These are phyloP conservation scores for Echinometra lucunter DNA, from an alignment of 53 echinoderm and acorn worm species.

Conservation along the genomic window DNA sequence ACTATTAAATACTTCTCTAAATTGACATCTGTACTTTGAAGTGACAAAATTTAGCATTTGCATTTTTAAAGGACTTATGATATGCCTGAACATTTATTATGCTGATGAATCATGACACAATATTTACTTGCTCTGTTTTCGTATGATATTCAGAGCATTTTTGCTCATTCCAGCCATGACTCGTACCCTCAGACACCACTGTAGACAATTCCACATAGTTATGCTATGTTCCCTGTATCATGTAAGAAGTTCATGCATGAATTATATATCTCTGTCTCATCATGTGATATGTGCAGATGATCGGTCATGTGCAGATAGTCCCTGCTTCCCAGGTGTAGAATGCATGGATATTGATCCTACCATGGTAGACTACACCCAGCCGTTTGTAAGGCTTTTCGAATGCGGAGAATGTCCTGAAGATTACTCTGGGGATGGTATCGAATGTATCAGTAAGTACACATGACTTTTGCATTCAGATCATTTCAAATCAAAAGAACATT, in stretches of 20 bases:
- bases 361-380: constrained; percentile 65
- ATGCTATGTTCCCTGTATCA: not conserved
- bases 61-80: too few relatives aligned
- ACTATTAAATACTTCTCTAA: too few relatives aligned
- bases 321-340: constrained; percentile 79
- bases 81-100: too few relatives aligned
- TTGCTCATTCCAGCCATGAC: not conserved
- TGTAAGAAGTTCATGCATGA: not conserved
- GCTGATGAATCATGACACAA: too few relatives aligned
- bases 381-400: constrained; percentile 74
- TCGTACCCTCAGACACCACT: not conserved
- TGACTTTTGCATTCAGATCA: too few relatives aligned
- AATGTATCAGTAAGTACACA: constrained; percentile 79
- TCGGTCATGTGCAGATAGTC: constrained; percentile 79
- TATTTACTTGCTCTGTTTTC: too few relatives aligned
- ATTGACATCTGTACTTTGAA: not conserved
- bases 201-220: not conserved
- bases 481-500: too few relatives aligned
- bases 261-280: not conserved
- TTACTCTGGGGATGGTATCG: constrained; percentile 83
- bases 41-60: not conserved
- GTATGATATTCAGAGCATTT: too few relatives aligned
- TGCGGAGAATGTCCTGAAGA: constrained; percentile 91
- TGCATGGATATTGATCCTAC: constrained; percentile 76
- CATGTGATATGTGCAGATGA: constrained; percentile 71